Percentiles rank a stretch among this genome's conserved stretches.
Conservation (phyloP, 2,113 vertebrate species). For the Cyphomyrus plagiostoma region DNA sequence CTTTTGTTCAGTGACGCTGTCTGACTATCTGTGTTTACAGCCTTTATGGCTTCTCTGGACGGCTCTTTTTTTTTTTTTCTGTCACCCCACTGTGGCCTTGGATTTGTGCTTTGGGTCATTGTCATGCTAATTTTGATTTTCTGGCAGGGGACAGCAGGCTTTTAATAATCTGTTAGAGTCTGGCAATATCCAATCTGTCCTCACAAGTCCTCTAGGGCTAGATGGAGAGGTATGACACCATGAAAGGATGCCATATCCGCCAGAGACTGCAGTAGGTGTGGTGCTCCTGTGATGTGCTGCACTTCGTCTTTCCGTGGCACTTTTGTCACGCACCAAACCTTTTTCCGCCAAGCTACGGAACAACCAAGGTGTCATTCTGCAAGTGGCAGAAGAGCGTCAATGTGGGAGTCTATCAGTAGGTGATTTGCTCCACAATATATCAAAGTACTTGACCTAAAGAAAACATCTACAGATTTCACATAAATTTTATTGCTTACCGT, state of each 20-base stretch:
- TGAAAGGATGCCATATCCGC: not conserved
- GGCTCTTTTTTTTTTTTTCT: not conserved
- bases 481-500: not conserved
- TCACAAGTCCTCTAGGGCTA: not conserved
- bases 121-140: not conserved
- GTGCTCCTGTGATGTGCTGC: not conserved
- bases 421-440: not conserved
- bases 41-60: not conserved
- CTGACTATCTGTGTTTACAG: not conserved
- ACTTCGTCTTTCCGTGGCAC: not conserved
- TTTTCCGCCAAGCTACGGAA: not conserved
- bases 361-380: not conserved
- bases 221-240: not conserved
- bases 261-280: not conserved
- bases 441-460: not conserved
- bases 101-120: not conserved
- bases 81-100: not conserved
- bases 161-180: not conserved
- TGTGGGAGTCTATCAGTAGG: not conserved
- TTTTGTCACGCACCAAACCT: not conserved
- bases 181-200: not conserved
- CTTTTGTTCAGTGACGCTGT: conserved; percentile 6
- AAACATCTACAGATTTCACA: not conserved
- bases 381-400: not conserved
- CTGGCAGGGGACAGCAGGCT: not conserved